Evolutionary conservation across 2,888 invertebrate genomes (phyloP).

Genomic region (Cacoxenus indagator): DNA sequence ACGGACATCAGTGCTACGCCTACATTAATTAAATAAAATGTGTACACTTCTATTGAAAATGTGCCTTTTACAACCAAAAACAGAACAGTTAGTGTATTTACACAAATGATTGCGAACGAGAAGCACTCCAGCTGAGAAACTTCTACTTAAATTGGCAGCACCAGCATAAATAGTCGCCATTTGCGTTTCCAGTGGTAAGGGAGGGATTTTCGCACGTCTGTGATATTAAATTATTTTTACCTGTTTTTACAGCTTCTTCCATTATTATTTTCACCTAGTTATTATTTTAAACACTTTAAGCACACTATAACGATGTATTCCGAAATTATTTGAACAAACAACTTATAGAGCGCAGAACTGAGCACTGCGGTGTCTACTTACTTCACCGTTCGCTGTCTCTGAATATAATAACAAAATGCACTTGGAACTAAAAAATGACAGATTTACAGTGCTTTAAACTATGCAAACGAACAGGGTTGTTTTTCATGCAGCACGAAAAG

Average conservation of each 20-base stretch:
- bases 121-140: constrained; percentile 36
- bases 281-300: constrained; percentile 34
- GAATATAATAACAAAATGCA: constrained; percentile 7
- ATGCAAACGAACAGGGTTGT: no score
- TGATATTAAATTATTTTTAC: constrained; percentile 49
- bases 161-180: constrained; percentile 67
- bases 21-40: no score
- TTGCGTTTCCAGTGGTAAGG: constrained; percentile 52
- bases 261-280: constrained; percentile 40
- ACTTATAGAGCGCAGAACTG: not conserved
- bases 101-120: not conserved
- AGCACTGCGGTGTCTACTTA: constrained; percentile 9
- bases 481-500: no score
- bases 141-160: constrained; percentile 20
- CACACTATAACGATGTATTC: constrained; percentile 24
- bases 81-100: not conserved
- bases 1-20: no score
- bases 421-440: not conserved
- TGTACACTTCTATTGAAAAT: no score
- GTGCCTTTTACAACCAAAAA: no score
- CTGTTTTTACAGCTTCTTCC: constrained; percentile 59
- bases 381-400: not conserved
- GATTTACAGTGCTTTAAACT: no score
- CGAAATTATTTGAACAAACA: not conserved
- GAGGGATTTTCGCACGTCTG: constrained; percentile 44